Evolutionary conservation across 53 echinoderm and acorn worm genomes (phyloP).

Genomic region (Echinarachnius parma): DNA sequence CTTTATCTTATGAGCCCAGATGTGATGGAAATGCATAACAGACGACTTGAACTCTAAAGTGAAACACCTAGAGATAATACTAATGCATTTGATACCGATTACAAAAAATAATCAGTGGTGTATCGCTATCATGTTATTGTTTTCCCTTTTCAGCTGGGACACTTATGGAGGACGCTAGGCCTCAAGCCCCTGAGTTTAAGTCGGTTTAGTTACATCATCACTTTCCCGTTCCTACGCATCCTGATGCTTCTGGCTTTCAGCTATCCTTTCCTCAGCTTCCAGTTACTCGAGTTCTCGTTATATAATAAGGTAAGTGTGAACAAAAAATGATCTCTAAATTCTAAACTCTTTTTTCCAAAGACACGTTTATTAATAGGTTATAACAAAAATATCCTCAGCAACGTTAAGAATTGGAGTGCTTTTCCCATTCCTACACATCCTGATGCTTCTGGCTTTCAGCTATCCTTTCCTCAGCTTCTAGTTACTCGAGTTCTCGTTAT

Average conservation of each 20-base stretch:
- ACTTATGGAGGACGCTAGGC: slow-evolving; percentile 2
- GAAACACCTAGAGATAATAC: too few relatives aligned
- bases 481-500: slow-evolving; percentile 11
- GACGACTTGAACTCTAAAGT: too few relatives aligned
- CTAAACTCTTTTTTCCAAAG: too few relatives aligned
- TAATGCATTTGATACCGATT: too few relatives aligned
- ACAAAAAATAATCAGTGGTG: too few relatives aligned
- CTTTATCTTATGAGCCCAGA: too few relatives aligned
- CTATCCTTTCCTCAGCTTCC: slow-evolving; percentile 27
- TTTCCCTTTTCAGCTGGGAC: slow-evolving; percentile 4
- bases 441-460: slow-evolving; percentile 27
- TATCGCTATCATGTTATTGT: neutral
- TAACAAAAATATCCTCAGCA: too few relatives aligned
- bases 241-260: slow-evolving; percentile 30
- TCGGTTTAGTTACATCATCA: slow-evolving; percentile 1
- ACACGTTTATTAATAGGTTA: too few relatives aligned
- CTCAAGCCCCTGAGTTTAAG: neutral
- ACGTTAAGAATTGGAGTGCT: too few relatives aligned
- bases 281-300: slow-evolving; percentile 15
- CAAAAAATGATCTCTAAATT: too few relatives aligned
- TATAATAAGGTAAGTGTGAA: neutral
- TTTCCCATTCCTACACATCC: too few relatives aligned
- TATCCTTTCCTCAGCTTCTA: slow-evolving; percentile 32
- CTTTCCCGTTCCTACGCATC: slow-evolving; percentile 17
- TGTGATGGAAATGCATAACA: too few relatives aligned